Evolutionary conservation across 2,113 vertebrate genomes (phyloP).

Genomic region (Oncorhynchus masou): DNA sequence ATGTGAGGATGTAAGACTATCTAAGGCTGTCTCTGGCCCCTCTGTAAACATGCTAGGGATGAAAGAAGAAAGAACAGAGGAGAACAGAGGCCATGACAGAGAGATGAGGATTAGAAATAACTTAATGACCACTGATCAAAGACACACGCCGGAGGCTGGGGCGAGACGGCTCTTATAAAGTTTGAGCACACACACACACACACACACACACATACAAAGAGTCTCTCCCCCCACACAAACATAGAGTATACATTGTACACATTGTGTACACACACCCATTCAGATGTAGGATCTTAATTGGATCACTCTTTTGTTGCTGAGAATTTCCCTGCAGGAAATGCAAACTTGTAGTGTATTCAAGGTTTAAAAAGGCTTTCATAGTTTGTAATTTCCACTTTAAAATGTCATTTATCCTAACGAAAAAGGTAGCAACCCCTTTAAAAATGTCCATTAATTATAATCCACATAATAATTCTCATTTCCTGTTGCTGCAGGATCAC

Average conservation of each 20-base stretch:
- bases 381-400: too few species aligned
- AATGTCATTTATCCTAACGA: too few species aligned
- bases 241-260: not conserved
- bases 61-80: slow-evolving; percentile 75
- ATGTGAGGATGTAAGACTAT: slow-evolving; percentile 80
- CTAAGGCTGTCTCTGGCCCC: slow-evolving; percentile 71
- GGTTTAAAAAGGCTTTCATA: too few species aligned
- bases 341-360: too few species aligned
- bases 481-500: too few species aligned
- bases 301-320: not conserved
- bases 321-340: too few species aligned
- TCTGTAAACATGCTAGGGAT: slow-evolving; percentile 76
- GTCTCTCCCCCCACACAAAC: not conserved
- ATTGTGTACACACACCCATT: not conserved
- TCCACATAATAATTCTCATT: too few species aligned
- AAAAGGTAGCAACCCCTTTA: too few species aligned
- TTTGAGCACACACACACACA: slow-evolving; percentile 26
- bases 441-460: too few species aligned
- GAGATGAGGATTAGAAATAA: slow-evolving; percentile 74
- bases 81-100: slow-evolving; percentile 73
- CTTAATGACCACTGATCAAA: slow-evolving; percentile 79
- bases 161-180: slow-evolving; percentile 63
- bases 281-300: not conserved
- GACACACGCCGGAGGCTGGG: slow-evolving; percentile 72
- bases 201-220: not conserved